These are phyloP conservation scores for Phyllotreta cruciferae DNA, from an alignment of 2,888 invertebrate species.

Conservation along the genomic window DNA sequence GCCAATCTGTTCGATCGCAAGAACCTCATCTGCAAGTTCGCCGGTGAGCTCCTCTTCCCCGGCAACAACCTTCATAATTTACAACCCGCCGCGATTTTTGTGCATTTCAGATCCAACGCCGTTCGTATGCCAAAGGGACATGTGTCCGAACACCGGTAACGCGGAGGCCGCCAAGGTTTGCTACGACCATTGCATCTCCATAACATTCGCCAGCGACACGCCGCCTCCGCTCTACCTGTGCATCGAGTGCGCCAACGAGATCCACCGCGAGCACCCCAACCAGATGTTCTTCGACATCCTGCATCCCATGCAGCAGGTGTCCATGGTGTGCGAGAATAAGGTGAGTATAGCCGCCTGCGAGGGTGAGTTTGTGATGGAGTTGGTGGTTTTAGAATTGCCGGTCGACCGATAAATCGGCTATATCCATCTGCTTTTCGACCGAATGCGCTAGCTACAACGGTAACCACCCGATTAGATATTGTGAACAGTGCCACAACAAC, in stretches of 20 bases:
- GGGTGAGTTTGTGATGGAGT: no score
- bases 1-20: conserved; percentile 91
- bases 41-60: conserved; percentile 66
- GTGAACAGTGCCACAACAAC: conserved; percentile 87
- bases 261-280: conserved; percentile 85
- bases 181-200: conserved; percentile 90
- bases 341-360: conserved; percentile 52
- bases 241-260: conserved; percentile 94
- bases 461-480: conserved; percentile 94
- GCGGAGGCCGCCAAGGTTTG: conserved; percentile 93
- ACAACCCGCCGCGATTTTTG: conserved; percentile 5
- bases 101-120: conserved; percentile 68
- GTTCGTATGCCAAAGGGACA: conserved; percentile 89
- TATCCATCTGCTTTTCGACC: conserved; percentile 94
- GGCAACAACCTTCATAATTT: background rate
- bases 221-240: conserved; percentile 96
- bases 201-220: conserved; percentile 82
- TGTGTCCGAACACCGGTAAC: conserved; percentile 86
- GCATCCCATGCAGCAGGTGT: conserved; percentile 93
- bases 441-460: conserved; percentile 97
- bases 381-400: conserved; percentile 80
- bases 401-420: conserved; percentile 88
- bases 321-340: conserved; percentile 96
- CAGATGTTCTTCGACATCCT: conserved; percentile 86
- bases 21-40: conserved; percentile 85